Percentiles rank a stretch among this genome's conserved stretches.
phyloP scores from a whole-genome alignment of 2,797 vertebrate species.

The Gobio occitaniae region DNA sequence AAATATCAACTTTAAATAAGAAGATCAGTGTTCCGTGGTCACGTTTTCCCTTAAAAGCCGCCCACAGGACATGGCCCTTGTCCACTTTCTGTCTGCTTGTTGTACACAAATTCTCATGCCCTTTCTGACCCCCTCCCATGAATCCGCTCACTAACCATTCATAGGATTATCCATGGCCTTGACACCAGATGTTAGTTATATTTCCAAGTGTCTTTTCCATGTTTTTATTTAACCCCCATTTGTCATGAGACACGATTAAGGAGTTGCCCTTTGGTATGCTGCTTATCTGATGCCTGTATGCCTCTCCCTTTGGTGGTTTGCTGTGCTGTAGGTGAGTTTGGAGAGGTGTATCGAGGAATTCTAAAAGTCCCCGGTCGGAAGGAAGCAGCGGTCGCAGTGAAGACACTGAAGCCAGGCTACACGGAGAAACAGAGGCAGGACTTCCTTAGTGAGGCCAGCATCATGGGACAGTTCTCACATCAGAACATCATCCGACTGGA shows the following conservation, averaged over 20 bases:
- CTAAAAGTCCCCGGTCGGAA: constrained; percentile 86
- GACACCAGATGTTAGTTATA: constrained; percentile 36
- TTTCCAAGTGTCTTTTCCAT: constrained; percentile 20
- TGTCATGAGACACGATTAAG: constrained; percentile 47
- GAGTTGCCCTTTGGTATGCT: constrained; percentile 32
- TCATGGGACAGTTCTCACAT: constrained; percentile 98
- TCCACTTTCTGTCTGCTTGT: constrained; percentile 61
- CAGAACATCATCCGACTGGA: constrained; percentile 97
- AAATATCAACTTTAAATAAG: constrained; percentile 50
- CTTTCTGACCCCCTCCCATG: constrained; percentile 64
- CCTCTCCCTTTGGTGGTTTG: constrained; percentile 33
- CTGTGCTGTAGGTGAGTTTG: constrained; percentile 87
- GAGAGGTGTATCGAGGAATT: constrained; percentile 92
- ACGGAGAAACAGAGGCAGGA: constrained; percentile 95
- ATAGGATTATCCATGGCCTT: constrained; percentile 42
- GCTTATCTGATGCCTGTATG: constrained; percentile 58
- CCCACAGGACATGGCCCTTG: constrained; percentile 63
- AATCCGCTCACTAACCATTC: constrained; percentile 64
- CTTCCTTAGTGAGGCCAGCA: constrained; percentile 94
- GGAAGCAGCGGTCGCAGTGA: constrained; percentile 91
- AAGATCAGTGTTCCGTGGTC: constrained; percentile 66
- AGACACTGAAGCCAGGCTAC: constrained; percentile 94
- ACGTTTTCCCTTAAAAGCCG: constrained; percentile 74
- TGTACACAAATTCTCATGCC: constrained; percentile 81
- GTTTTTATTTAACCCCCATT: constrained; percentile 58